These are phyloP conservation scores for Drosophila mayri DNA, from an alignment of 1,140 invertebrate species.

Conservation along the genomic window DNA sequence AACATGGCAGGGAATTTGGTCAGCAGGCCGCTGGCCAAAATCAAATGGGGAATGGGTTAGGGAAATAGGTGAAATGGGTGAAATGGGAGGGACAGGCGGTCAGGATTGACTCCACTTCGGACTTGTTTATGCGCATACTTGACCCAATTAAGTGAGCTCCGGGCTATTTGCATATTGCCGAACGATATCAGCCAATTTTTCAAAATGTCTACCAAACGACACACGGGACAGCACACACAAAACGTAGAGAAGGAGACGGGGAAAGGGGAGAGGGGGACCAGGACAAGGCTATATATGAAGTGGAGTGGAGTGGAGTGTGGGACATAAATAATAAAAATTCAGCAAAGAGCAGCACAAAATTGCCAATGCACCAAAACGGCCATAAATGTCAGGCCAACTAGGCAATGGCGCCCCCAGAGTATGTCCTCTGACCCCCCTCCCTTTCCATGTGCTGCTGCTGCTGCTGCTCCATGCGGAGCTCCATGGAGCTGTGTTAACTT, in stretches of 20 bases:
- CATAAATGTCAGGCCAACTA: constrained; percentile 64
- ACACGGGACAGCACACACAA: constrained; percentile 21
- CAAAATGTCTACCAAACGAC: constrained; percentile 59
- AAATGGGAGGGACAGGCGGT: not conserved
- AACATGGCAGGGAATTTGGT: constrained; percentile 48
- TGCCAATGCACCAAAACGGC: constrained; percentile 64
- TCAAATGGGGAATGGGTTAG: not conserved
- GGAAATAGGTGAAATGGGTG: not conserved
- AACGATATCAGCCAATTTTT: constrained; percentile 63
- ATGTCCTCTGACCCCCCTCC: not conserved
- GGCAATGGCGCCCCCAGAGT: constrained; percentile 44
- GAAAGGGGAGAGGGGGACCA: too few species aligned
- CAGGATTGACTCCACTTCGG: constrained; percentile 39
- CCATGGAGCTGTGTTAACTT: constrained; percentile 54
- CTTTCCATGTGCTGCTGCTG: not conserved
- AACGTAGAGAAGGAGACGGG: constrained; percentile 4
- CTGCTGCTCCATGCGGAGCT: not conserved
- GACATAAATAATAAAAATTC: constrained; percentile 72
- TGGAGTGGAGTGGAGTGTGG: constrained; percentile 31
- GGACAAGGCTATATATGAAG: not conserved
- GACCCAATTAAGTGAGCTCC: constrained; percentile 72
- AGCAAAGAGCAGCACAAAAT: constrained; percentile 65
- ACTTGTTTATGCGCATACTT: constrained; percentile 85
- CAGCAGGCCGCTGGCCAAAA: constrained; percentile 82
- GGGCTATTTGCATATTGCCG: constrained; percentile 72